A percentile compares a stretch with the other conserved stretches of the same genome.
phyloP scores from a whole-genome alignment of 2,888 invertebrate species.

The Xanthorhoe designata region DNA sequence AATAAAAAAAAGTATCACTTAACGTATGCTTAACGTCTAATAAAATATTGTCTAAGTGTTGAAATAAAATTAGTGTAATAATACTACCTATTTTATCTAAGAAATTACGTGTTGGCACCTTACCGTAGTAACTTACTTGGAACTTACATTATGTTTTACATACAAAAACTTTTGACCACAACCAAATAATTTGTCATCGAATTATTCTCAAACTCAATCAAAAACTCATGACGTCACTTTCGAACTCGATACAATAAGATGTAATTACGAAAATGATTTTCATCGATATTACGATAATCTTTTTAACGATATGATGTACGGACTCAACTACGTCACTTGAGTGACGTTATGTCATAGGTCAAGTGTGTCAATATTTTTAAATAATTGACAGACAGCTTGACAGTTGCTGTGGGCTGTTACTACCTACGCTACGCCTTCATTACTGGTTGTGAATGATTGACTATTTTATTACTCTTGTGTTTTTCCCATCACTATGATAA shows the following conservation, averaged over 20 bases:
- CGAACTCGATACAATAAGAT: conserved; percentile 6
- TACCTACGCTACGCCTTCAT: conserved; percentile 36
- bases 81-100: too few species aligned
- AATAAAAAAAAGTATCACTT: too few species aligned
- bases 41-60: too few species aligned
- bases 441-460: background rate
- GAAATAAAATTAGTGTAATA: too few species aligned
- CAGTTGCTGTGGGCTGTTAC: conserved; percentile 45
- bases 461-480: background rate
- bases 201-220: background rate
- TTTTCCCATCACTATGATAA: background rate
- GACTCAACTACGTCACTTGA: conserved; percentile 40
- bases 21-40: too few species aligned
- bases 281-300: conserved; percentile 7
- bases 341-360: conserved; percentile 50
- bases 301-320: conserved; percentile 24
- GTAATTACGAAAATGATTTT: conserved; percentile 8
- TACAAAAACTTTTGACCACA: background rate
- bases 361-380: conserved; percentile 56
- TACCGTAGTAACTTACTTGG: too few species aligned
- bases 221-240: background rate
- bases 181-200: background rate
- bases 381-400: conserved; percentile 60
- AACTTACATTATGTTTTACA: too few species aligned
- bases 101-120: too few species aligned